Evolutionary conservation across 1,140 invertebrate genomes (phyloP).

Genomic region (Plutomurus gul): DNA sequence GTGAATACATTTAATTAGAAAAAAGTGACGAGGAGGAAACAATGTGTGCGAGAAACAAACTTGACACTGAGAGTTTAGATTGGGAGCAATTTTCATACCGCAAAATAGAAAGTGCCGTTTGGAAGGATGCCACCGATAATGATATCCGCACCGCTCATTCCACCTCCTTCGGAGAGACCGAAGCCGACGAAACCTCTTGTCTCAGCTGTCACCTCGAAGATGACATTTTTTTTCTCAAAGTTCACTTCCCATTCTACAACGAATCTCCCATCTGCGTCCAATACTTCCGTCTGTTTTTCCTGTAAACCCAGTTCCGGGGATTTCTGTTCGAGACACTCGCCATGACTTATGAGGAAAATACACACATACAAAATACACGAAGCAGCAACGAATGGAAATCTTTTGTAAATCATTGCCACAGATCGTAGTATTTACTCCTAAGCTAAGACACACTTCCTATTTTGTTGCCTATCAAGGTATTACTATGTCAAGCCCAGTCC

Average conservation of each 20-base stretch:
- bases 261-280: slow-evolving; percentile 42
- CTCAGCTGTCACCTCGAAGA: slow-evolving; percentile 66
- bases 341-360: neutral
- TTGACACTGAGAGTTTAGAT: neutral
- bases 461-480: neutral
- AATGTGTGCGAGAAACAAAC: neutral
- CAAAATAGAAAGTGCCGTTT: slow-evolving; percentile 42
- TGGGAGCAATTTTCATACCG: slow-evolving; percentile 32
- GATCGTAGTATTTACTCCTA: neutral
- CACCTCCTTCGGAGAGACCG: slow-evolving; percentile 70
- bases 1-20: neutral
- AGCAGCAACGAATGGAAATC: neutral
- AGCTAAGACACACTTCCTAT: neutral
- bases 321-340: too few relatives aligned
- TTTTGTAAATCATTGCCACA: neutral
- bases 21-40: neutral
- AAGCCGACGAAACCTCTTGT: slow-evolving; percentile 74
- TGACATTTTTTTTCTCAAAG: slow-evolving; percentile 26
- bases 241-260: slow-evolving; percentile 40
- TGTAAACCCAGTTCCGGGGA: neutral
- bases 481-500: neutral
- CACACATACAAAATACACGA: neutral
- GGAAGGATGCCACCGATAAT: slow-evolving; percentile 73
- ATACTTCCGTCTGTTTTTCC: slow-evolving; percentile 28
- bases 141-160: slow-evolving; percentile 78